Conservation (phyloP, 2,888 invertebrate genomes). For the Drosophila yooni region DNA sequence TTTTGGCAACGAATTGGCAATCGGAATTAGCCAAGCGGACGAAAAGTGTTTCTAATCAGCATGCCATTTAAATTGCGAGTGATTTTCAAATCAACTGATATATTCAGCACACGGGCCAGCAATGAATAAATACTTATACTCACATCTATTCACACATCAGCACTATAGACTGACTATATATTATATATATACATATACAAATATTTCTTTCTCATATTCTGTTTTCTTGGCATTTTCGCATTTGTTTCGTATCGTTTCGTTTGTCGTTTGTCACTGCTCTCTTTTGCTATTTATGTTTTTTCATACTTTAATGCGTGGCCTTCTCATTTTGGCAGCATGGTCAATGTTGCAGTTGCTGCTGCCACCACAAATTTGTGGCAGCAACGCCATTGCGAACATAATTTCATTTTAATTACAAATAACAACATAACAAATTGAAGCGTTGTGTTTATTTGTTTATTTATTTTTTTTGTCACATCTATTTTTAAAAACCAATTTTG, state of each 20-base stretch:
- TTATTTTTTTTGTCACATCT: constrained; percentile 13
- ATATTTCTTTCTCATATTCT: constrained; percentile 11
- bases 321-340: constrained; percentile 42
- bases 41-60: constrained; percentile 54
- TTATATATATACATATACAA: constrained; percentile 1
- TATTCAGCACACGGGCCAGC: constrained; percentile 13
- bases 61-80: constrained; percentile 60
- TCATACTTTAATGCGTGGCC: constrained; percentile 36
- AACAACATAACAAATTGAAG: constrained; percentile 20
- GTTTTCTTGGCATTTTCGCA: constrained; percentile 35
- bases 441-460: not conserved
- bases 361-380: constrained; percentile 43
- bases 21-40: constrained; percentile 39
- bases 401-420: constrained; percentile 21
- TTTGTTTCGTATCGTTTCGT: constrained; percentile 22
- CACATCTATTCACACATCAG: constrained; percentile 9
- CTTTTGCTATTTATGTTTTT: constrained; percentile 51
- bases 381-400: constrained; percentile 24
- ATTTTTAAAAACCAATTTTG: constrained; percentile 41
- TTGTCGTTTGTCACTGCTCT: not conserved
- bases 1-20: constrained; percentile 49
- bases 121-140: constrained; percentile 10
- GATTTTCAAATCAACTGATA: constrained; percentile 32
- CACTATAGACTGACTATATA: not conserved
- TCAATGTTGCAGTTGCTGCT: constrained; percentile 61